Percentiles rank a stretch among this genome's conserved stretches.
Conservation (phyloP, 2,113 vertebrate genomes). For the Boleophthalmus pectinirostris region DNA sequence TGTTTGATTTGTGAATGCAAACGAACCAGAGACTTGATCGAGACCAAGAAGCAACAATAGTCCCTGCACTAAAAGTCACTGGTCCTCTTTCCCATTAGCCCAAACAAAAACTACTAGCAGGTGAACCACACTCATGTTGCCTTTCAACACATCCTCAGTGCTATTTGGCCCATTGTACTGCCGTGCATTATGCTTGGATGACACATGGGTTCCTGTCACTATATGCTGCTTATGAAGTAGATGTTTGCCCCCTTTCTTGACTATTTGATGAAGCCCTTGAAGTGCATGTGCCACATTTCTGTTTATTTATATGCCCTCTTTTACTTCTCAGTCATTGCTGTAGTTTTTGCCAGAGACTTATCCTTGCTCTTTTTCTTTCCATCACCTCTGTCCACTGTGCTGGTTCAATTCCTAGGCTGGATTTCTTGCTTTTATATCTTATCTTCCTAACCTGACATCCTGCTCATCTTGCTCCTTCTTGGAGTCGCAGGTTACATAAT, state of each 20-base stretch:
- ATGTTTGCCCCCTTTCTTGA: constrained; percentile 24
- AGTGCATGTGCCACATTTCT: not conserved
- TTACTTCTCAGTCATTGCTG: not conserved
- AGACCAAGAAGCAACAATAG: too few species aligned
- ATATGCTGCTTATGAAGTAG: constrained; percentile 24
- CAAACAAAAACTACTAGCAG: not conserved
- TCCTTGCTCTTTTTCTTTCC: constrained; percentile 7
- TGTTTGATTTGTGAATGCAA: too few species aligned
- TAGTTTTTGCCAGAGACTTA: not conserved
- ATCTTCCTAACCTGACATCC: constrained; percentile 22
- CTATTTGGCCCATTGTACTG: constrained; percentile 22
- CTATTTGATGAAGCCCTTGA: constrained; percentile 37
- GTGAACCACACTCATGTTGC: not conserved
- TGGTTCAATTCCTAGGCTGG: constrained; percentile 24
- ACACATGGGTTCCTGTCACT: constrained; percentile 38
- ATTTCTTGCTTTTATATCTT: constrained; percentile 25
- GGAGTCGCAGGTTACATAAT: constrained; percentile 57
- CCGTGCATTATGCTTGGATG: constrained; percentile 44
- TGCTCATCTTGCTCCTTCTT: constrained; percentile 18
- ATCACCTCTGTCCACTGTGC: constrained; percentile 11
- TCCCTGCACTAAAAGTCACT: not conserved
- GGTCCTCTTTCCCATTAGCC: not conserved
- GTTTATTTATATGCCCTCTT: not conserved
- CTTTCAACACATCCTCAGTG: not conserved
- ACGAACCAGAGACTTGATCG: too few species aligned